A percentile compares a stretch with the other conserved stretches of the same genome.
These are phyloP conservation scores for Orthosia incerta DNA, from an alignment of 2,888 invertebrate species.

Conservation along the genomic window DNA sequence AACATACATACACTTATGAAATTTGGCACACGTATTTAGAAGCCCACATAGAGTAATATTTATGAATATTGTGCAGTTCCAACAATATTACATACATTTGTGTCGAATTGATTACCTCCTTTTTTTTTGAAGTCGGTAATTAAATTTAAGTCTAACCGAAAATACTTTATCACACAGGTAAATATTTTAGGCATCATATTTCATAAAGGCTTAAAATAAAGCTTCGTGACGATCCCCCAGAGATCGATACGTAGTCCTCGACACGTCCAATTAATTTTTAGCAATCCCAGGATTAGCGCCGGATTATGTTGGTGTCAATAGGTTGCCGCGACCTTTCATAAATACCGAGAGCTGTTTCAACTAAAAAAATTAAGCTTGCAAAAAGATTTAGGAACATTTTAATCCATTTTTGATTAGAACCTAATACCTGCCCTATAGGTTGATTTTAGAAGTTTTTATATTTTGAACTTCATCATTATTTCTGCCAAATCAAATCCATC, in stretches of 20 bases:
- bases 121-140: no score
- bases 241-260: conserved; percentile 26
- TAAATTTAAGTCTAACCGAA: no score
- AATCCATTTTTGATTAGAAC: neutral
- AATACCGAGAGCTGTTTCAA: neutral
- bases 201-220: conserved; percentile 8
- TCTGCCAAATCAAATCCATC: no score
- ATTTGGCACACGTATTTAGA: no score
- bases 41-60: no score
- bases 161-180: neutral
- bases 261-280: conserved; percentile 48
- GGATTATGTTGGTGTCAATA: conserved; percentile 20
- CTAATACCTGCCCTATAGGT: no score
- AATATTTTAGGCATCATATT: neutral
- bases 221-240: neutral
- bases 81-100: no score
- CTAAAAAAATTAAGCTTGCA: neutral
- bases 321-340: neutral
- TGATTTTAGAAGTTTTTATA: no score
- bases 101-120: no score
- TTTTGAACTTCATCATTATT: no score
- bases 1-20: no score
- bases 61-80: no score
- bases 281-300: conserved; percentile 13
- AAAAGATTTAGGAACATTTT: neutral